These are phyloP conservation scores for Nomada fabriciana DNA, from an alignment of 2,888 invertebrate genomes.

Conservation along the genomic window DNA sequence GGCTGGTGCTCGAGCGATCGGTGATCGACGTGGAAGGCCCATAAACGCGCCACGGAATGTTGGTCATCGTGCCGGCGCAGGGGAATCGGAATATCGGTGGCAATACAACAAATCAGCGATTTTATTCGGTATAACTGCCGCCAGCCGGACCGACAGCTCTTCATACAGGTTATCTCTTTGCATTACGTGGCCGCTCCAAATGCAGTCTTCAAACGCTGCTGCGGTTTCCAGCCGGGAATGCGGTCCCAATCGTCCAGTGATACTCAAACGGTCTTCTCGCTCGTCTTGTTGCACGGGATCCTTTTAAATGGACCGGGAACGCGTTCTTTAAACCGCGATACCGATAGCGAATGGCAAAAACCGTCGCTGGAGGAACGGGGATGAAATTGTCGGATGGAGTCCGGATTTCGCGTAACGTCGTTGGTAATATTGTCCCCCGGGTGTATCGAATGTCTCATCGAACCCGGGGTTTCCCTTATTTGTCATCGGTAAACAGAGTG, in stretches of 20 bases:
- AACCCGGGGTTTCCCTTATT: background rate
- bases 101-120: slow-evolving; percentile 80
- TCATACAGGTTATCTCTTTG: slow-evolving; percentile 81
- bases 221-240: slow-evolving; percentile 74
- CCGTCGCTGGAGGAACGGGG: background rate
- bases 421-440: background rate
- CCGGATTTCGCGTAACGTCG: background rate
- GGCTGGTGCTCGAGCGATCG: slow-evolving; percentile 48
- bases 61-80: slow-evolving; percentile 67
- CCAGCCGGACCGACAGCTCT: slow-evolving; percentile 77
- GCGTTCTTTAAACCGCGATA: background rate
- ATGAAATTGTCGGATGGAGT: background rate
- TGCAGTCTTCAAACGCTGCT: slow-evolving; percentile 80
- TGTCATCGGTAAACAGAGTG: no score
- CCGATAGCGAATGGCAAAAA: background rate
- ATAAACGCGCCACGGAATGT: slow-evolving; percentile 71
- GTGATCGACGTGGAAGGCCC: slow-evolving; percentile 69
- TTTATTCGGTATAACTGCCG: slow-evolving; percentile 80
- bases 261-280: slow-evolving; percentile 74
- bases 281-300: background rate
- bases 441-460: background rate
- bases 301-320: background rate
- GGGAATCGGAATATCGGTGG: slow-evolving; percentile 72
- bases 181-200: slow-evolving; percentile 80
- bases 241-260: slow-evolving; percentile 79